Evolutionary conservation across 2,797 vertebrate genomes (phyloP).

Genomic region (Onychomys leucogaster): DNA sequence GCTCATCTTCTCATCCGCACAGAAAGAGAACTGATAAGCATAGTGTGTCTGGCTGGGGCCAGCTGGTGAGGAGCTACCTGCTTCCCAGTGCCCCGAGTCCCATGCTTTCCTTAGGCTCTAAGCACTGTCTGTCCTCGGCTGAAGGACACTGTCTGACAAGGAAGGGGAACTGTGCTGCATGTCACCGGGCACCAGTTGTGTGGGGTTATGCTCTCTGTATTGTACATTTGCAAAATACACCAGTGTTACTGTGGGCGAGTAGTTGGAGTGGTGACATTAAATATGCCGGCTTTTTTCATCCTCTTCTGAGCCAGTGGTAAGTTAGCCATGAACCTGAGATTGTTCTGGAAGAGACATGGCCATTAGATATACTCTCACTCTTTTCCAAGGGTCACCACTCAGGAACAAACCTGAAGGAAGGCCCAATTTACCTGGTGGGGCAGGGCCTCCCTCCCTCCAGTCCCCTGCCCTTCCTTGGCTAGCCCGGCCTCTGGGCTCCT

Average conservation of each 20-base stretch:
- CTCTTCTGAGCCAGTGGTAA: conserved; percentile 90
- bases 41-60: conserved; percentile 54
- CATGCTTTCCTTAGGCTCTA: conserved; percentile 84
- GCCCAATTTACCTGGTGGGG: neutral
- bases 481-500: neutral
- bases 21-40: conserved; percentile 74
- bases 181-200: conserved; percentile 90
- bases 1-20: conserved; percentile 86
- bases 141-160: conserved; percentile 87
- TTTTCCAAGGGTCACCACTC: conserved; percentile 79
- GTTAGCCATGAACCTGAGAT: conserved; percentile 89
- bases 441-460: neutral
- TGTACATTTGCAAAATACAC: conserved; percentile 93
- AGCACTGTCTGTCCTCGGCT: conserved; percentile 87
- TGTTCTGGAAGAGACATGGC: conserved; percentile 93
- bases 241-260: conserved; percentile 93
- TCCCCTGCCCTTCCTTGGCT: neutral
- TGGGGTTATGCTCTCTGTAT: conserved; percentile 92
- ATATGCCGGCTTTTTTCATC: conserved; percentile 90
- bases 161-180: conserved; percentile 90
- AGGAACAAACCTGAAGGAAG: conserved; percentile 1
- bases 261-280: conserved; percentile 94
- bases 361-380: conserved; percentile 65
- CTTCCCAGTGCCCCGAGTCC: conserved; percentile 74
- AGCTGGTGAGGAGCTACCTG: conserved; percentile 12